A percentile compares a stretch with the other conserved stretches of the same genome.
These are phyloP conservation scores for Lepidochitona cinerea DNA, from an alignment of 2,888 invertebrate genomes.

Conservation along the genomic window DNA sequence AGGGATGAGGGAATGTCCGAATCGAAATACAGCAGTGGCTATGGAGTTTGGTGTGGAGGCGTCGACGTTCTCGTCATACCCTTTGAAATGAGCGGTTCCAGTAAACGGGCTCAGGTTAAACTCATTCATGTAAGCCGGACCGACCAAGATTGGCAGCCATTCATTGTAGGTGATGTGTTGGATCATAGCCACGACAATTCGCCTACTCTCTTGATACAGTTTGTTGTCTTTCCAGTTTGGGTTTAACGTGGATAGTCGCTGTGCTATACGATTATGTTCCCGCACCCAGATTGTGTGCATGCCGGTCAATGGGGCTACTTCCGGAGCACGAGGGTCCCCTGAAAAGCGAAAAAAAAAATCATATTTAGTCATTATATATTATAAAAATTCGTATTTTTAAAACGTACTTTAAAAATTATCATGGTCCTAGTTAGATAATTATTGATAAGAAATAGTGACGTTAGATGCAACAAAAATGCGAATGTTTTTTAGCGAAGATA, in stretches of 20 bases:
- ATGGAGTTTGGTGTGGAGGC: constrained; percentile 51
- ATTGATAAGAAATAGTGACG: neutral
- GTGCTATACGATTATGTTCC: neutral
- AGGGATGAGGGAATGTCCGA: constrained; percentile 51
- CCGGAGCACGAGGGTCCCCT: neutral
- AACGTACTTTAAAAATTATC: neutral
- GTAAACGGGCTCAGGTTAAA: neutral
- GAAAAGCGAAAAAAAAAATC: neutral
- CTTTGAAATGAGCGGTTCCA: neutral
- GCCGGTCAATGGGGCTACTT: neutral
- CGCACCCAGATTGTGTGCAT: neutral
- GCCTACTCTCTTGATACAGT: neutral
- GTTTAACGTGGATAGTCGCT: neutral
- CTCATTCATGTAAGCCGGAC: neutral
- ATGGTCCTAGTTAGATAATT: neutral
- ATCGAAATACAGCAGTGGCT: constrained; percentile 54
- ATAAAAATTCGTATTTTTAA: too few species aligned
- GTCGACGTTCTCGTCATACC: constrained; percentile 34
- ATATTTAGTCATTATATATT: too few species aligned
- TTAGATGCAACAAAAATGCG: too few species aligned
- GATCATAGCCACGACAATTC: neutral
- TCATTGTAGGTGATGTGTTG: constrained; percentile 3
- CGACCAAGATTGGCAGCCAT: neutral
- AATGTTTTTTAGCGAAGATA: too few species aligned
- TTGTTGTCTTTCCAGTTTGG: neutral